A percentile compares a stretch with the other conserved stretches of the same genome.
Evolutionary conservation across 2,888 invertebrate genomes (phyloP).

Genomic region (Mythimna impura): DNA sequence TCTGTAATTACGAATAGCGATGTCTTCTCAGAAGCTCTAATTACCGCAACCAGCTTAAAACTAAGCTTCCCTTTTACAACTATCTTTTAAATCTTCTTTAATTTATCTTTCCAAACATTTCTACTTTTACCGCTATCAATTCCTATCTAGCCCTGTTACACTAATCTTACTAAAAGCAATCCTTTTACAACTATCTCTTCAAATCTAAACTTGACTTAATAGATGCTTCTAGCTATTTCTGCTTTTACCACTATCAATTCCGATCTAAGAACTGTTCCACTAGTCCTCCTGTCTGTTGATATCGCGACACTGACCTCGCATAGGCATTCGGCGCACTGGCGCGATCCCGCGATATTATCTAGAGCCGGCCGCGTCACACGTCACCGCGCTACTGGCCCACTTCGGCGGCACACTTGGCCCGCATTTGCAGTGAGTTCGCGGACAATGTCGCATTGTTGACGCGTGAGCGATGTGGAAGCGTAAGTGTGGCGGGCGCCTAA

Average conservation of each 20-base stretch:
- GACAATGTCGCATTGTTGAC: slow-evolving; percentile 45
- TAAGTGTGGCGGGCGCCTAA: slow-evolving; percentile 40
- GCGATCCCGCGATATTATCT: slow-evolving; percentile 39
- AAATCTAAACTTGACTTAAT: background rate
- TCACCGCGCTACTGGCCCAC: slow-evolving; percentile 53
- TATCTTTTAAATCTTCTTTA: slow-evolving; percentile 1
- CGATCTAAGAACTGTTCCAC: slow-evolving; percentile 13
- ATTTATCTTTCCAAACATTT: background rate
- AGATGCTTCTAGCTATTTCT: background rate
- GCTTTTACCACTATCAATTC: slow-evolving; percentile 14
- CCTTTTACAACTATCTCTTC: background rate
- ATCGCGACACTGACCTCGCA: slow-evolving; percentile 6
- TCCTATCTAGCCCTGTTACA: slow-evolving; percentile 7
- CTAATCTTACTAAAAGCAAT: background rate
- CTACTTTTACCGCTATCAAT: slow-evolving; percentile 17
- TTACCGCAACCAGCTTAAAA: slow-evolving; percentile 11
- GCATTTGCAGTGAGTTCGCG: slow-evolving; percentile 19
- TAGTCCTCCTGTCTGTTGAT: slow-evolving; percentile 1
- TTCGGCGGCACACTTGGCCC: slow-evolving; percentile 44
- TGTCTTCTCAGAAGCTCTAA: background rate
- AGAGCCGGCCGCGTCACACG: slow-evolving; percentile 33
- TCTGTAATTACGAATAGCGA: background rate
- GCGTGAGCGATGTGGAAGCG: slow-evolving; percentile 13
- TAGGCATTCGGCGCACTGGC: slow-evolving; percentile 42
- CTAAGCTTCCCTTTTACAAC: slow-evolving; percentile 14